Percentiles rank a stretch among this genome's conserved stretches.
Evolutionary conservation across 2,797 vertebrate species (phyloP).

Genomic region (Arnoldichthys spilopterus): DNA sequence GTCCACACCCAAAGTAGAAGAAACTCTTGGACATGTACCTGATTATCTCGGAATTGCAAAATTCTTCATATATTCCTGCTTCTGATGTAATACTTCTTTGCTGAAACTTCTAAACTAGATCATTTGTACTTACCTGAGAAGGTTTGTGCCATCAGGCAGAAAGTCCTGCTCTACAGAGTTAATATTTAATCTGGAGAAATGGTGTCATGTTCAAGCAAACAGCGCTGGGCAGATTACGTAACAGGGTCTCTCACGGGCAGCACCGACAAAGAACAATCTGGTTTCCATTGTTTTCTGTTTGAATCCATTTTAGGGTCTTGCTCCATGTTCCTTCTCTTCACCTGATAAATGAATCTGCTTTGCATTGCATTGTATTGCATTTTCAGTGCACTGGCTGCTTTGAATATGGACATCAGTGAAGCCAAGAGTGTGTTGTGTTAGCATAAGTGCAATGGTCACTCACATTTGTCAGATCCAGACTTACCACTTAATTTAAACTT

Average conservation of each 20-base stretch:
- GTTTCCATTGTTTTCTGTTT: constrained; percentile 16
- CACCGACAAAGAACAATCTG: constrained; percentile 8
- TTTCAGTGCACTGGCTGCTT: constrained; percentile 25
- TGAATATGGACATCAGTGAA: constrained; percentile 25
- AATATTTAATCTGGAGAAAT: constrained; percentile 79
- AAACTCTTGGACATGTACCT: constrained; percentile 22
- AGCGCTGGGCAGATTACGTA: constrained; percentile 60
- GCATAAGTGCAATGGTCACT: constrained; percentile 9
- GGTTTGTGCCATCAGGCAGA: constrained; percentile 20
- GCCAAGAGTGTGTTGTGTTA: constrained; percentile 6
- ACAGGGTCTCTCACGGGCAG: constrained; percentile 49
- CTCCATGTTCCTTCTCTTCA: constrained; percentile 8
- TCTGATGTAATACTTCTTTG: neutral
- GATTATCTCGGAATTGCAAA: neutral
- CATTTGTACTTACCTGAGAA: neutral
- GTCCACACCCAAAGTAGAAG: constrained; percentile 49
- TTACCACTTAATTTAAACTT: constrained; percentile 18
- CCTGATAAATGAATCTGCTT: neutral
- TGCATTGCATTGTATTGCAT: constrained; percentile 24
- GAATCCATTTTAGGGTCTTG: neutral
- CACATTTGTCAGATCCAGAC: constrained; percentile 28
- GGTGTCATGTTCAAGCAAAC: constrained; percentile 74
- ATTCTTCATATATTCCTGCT: constrained; percentile 17
- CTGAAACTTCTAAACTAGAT: no score
- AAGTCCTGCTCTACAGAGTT: constrained; percentile 64